Evolutionary conservation across 2,888 invertebrate species (phyloP).

Genomic region (Oscheius sp.): DNA sequence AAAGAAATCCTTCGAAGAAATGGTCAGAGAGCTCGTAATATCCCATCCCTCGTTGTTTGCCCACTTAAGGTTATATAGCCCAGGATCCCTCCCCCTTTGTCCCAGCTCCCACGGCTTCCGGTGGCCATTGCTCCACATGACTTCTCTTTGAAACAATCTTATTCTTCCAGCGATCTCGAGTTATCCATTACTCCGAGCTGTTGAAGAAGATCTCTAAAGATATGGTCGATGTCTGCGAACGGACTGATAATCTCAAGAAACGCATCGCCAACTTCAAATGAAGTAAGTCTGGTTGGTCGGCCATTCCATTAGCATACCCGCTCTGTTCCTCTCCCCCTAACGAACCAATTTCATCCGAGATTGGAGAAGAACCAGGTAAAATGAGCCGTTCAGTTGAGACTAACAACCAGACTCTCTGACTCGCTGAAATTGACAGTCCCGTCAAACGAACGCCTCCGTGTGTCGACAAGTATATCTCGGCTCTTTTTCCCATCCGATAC

Average conservation of each 20-base stretch:
- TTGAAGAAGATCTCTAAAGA: background rate
- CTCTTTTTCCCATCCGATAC: too few relatives aligned
- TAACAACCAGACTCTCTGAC: background rate
- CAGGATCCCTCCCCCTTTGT: constrained; percentile 10
- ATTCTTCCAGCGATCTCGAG: constrained; percentile 13
- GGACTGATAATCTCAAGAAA: constrained; percentile 9
- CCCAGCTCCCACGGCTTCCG: constrained; percentile 22
- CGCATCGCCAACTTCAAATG: background rate
- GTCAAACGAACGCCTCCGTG: too few relatives aligned
- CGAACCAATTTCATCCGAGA: too few relatives aligned
- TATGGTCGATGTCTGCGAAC: constrained; percentile 21
- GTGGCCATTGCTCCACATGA: constrained; percentile 7
- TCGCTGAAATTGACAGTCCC: too few relatives aligned
- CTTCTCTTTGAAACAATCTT: background rate
- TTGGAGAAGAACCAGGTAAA: too few relatives aligned
- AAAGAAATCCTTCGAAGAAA: constrained; percentile 7
- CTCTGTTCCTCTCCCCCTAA: background rate
- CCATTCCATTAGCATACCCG: constrained; percentile 19
- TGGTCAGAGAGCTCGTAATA: background rate
- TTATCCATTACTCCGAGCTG: background rate
- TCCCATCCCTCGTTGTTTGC: background rate
- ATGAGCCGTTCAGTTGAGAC: background rate
- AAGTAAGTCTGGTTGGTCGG: background rate
- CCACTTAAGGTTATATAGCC: constrained; percentile 10
- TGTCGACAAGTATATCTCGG: too few relatives aligned